phyloP scores from a whole-genome alignment of 2,113 vertebrate genomes.

The Engraulis encrasicolus region DNA sequence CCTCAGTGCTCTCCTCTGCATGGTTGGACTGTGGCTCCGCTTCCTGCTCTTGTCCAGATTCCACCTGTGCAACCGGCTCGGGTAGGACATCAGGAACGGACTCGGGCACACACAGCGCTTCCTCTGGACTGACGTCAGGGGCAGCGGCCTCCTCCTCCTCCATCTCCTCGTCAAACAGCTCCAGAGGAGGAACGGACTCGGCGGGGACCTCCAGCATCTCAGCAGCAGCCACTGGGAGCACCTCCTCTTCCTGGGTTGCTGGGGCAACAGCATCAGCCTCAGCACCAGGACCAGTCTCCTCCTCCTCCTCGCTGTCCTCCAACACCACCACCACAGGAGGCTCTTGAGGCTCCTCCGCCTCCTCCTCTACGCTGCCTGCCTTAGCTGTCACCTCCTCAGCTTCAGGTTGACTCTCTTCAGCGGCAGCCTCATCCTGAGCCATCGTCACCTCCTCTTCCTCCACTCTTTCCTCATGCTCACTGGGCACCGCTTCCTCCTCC shows the following conservation, averaged over 20 bases:
- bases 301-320: neutral
- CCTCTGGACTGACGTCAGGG: neutral
- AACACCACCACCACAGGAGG: neutral
- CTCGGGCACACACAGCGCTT: neutral
- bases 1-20: neutral
- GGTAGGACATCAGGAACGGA: neutral
- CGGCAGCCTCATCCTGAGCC: neutral
- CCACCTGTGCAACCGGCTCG: neutral
- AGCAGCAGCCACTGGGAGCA: slow-evolving; percentile 22
- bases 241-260: neutral
- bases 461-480: too few relatives aligned
- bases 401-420: slow-evolving; percentile 1
- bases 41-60: neutral
- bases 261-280: neutral
- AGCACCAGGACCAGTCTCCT: neutral
- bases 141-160: neutral
- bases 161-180: slow-evolving; percentile 17
- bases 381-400: neutral
- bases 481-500: neutral
- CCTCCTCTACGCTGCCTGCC: neutral
- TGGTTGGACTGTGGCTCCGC: neutral
- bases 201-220: neutral
- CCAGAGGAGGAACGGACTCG: neutral
- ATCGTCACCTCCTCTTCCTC: slow-evolving; percentile 30
- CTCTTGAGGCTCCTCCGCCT: neutral